These are phyloP conservation scores for Araneus ventricosus DNA, from an alignment of 1,140 invertebrate genomes.

Conservation along the genomic window DNA sequence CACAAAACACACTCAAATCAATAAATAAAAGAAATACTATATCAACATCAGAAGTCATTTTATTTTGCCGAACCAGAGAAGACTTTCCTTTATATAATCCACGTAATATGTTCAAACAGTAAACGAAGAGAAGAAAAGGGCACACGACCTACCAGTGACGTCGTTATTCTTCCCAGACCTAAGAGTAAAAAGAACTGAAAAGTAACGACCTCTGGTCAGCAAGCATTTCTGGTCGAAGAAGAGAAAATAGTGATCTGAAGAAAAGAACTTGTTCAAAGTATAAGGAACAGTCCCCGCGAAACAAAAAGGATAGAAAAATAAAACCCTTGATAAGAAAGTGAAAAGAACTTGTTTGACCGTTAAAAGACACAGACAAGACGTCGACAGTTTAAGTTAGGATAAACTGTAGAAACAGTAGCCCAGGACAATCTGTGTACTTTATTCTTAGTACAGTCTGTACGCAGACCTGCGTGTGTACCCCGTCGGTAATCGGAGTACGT, in stretches of 20 bases:
- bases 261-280: conserved; percentile 16
- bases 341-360: conserved; percentile 34
- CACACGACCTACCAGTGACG: neutral
- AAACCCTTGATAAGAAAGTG: conserved; percentile 21
- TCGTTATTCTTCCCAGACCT: neutral
- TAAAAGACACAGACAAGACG: conserved; percentile 28
- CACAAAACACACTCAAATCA: too few relatives aligned
- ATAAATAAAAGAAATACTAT: too few relatives aligned
- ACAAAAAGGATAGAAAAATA: neutral
- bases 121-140: neutral
- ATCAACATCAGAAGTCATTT: too few relatives aligned
- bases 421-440: neutral
- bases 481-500: neutral
- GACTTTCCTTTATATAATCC: neutral
- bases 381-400: conserved; percentile 6
- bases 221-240: conserved; percentile 34
- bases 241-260: neutral
- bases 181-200: neutral
- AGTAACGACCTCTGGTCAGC: conserved; percentile 46
- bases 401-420: neutral
- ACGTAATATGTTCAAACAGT: neutral
- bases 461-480: neutral
- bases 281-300: neutral
- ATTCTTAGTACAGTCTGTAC: neutral
- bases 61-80: neutral